Evolutionary conservation across 2,888 invertebrate species (phyloP).

Genomic region (Patella depressa): DNA sequence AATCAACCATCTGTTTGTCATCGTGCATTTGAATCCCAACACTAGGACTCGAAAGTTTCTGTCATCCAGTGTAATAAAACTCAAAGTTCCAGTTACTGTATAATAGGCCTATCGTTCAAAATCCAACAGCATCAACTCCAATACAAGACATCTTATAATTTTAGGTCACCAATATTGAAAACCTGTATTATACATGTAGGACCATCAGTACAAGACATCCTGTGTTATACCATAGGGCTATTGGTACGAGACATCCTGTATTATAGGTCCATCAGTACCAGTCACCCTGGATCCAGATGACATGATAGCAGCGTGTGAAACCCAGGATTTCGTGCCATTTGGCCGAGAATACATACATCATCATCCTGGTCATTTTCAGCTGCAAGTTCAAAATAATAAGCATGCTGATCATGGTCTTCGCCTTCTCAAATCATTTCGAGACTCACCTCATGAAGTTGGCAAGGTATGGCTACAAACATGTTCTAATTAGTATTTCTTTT

Average conservation of each 20-base stretch:
- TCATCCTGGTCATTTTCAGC: constrained; percentile 65
- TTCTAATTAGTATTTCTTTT: not conserved
- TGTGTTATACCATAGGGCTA: not conserved
- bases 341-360: constrained; percentile 59
- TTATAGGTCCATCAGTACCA: constrained; percentile 16
- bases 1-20: no score
- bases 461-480: constrained; percentile 35
- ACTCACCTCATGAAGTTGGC: constrained; percentile 57
- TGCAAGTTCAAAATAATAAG: constrained; percentile 57
- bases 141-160: no score
- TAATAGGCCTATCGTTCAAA: no score
- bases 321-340: constrained; percentile 67
- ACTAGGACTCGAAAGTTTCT: no score
- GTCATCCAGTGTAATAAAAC: no score
- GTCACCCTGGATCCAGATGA: constrained; percentile 66
- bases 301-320: constrained; percentile 66
- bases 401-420: constrained; percentile 60
- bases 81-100: no score
- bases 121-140: no score
- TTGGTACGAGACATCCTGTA: not conserved
- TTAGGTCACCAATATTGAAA: no score
- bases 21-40: no score
- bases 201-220: no score
- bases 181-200: no score
- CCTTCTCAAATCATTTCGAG: constrained; percentile 60